Conservation (phyloP, 2,888 invertebrate genomes). For the Acleris cristana region DNA sequence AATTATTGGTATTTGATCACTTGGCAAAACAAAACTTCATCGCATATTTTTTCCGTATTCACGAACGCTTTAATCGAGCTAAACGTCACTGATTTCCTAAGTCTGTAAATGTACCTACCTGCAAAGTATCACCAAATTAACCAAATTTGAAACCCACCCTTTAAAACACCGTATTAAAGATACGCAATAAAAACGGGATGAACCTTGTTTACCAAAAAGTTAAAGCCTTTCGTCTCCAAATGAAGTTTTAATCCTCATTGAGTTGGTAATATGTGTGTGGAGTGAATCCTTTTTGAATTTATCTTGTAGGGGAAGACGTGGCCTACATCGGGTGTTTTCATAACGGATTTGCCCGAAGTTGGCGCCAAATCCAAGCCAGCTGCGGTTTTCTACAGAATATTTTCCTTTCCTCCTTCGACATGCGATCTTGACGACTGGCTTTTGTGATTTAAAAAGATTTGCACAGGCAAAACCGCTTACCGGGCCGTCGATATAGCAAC, state of each 20-base stretch:
- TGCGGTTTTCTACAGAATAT: slow-evolving; percentile 74
- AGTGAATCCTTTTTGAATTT: slow-evolving; percentile 75
- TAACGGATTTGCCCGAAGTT: slow-evolving; percentile 80
- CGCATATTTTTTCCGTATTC: no score
- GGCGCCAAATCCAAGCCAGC: slow-evolving; percentile 77
- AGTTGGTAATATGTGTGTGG: slow-evolving; percentile 71
- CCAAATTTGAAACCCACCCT: slow-evolving; percentile 15
- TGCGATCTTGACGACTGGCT: slow-evolving; percentile 79
- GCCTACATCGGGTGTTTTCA: slow-evolving; percentile 80
- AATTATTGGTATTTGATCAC: no score
- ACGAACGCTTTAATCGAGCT: no score
- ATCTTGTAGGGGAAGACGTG: slow-evolving; percentile 65
- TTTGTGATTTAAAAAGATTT: slow-evolving; percentile 83
- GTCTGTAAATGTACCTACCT: not conserved
- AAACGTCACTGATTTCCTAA: no score
- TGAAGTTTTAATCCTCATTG: slow-evolving; percentile 79
- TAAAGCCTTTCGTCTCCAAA: slow-evolving; percentile 64
- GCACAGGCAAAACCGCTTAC: slow-evolving; percentile 74
- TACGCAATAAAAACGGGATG: slow-evolving; percentile 68
- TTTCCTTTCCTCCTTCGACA: slow-evolving; percentile 78
- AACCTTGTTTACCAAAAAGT: slow-evolving; percentile 66
- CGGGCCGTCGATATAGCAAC: slow-evolving; percentile 50
- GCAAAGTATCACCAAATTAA: slow-evolving; percentile 16
- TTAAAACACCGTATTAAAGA: slow-evolving; percentile 49
- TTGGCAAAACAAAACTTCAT: no score